Evolutionary conservation across 2,888 invertebrate species (phyloP).

Genomic region (Sylvicola cinctus): DNA sequence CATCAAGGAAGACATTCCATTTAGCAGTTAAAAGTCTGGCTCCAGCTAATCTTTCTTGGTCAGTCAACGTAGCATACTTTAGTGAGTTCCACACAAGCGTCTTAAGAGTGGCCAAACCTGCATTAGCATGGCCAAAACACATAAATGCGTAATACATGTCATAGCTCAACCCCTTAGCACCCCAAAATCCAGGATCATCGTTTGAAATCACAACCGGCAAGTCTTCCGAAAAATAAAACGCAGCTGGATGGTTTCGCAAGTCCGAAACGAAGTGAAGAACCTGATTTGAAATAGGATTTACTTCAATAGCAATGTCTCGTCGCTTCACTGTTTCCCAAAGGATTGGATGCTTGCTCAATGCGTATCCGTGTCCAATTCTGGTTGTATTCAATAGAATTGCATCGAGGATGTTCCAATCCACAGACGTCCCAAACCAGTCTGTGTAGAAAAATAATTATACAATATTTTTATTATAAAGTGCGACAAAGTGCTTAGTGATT

Average conservation of each 20-base stretch:
- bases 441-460: not conserved
- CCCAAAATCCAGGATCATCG: slow-evolving; percentile 44
- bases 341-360: slow-evolving; percentile 21
- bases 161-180: slow-evolving; percentile 35
- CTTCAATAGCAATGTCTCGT: slow-evolving; percentile 19
- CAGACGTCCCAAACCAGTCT: slow-evolving; percentile 23
- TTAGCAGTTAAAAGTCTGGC: not conserved
- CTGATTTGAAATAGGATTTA: slow-evolving; percentile 24
- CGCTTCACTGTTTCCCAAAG: slow-evolving; percentile 18
- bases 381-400: slow-evolving; percentile 22
- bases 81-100: slow-evolving; percentile 42
- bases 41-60: not conserved
- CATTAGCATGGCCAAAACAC: slow-evolving; percentile 34
- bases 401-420: slow-evolving; percentile 31
- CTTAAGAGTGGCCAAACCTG: slow-evolving; percentile 39
- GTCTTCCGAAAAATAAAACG: slow-evolving; percentile 27
- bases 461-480: not conserved
- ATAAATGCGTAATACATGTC: slow-evolving; percentile 48
- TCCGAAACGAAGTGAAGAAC: slow-evolving; percentile 34
- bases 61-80: slow-evolving; percentile 16
- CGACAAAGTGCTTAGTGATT: too few relatives aligned
- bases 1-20: slow-evolving; percentile 1
- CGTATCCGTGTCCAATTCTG: slow-evolving; percentile 23
- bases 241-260: slow-evolving; percentile 40
- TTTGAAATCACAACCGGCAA: slow-evolving; percentile 39